phyloP scores from a whole-genome alignment of 2,888 invertebrate genomes.

The Scaptomyza reducta region DNA sequence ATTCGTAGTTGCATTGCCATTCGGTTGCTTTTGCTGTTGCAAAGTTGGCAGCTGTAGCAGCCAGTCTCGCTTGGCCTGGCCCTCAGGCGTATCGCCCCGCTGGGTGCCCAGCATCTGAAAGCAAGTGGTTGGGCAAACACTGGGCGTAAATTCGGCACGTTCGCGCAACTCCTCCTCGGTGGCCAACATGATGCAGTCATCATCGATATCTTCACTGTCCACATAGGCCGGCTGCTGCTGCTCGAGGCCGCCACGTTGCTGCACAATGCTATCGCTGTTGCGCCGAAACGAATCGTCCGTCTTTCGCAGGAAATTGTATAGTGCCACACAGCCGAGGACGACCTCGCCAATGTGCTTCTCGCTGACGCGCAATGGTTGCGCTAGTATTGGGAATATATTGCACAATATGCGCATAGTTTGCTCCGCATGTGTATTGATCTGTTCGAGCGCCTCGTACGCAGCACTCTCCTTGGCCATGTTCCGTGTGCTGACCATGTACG shows the following conservation, averaged over 20 bases:
- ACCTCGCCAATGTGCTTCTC: slow-evolving; percentile 81
- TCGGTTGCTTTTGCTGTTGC: slow-evolving; percentile 31
- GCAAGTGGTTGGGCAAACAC: slow-evolving; percentile 78
- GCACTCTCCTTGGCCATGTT: slow-evolving; percentile 60
- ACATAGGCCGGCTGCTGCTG: slow-evolving; percentile 64
- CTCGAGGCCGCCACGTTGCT: slow-evolving; percentile 55
- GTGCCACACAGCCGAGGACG: slow-evolving; percentile 81
- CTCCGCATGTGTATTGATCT: slow-evolving; percentile 68
- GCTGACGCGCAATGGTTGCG: slow-evolving; percentile 80
- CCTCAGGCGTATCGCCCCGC: slow-evolving; percentile 76
- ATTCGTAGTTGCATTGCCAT: slow-evolving; percentile 37
- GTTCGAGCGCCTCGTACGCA: slow-evolving; percentile 66
- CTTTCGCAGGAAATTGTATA: slow-evolving; percentile 82
- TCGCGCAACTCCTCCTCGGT: slow-evolving; percentile 80
- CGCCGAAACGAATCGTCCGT: slow-evolving; percentile 79
- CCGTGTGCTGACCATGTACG: slow-evolving; percentile 77
- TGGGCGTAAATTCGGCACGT: slow-evolving; percentile 80
- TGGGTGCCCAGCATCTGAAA: slow-evolving; percentile 76
- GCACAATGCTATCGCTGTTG: slow-evolving; percentile 74
- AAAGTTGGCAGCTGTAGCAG: slow-evolving; percentile 65
- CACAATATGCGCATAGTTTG: slow-evolving; percentile 80
- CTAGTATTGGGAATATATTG: slow-evolving; percentile 82
- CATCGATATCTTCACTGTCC: slow-evolving; percentile 75
- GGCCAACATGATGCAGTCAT: slow-evolving; percentile 78
- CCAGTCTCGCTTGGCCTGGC: slow-evolving; percentile 75